Conservation (phyloP, 1,140 invertebrate genomes). For the Galleria mellonella region DNA sequence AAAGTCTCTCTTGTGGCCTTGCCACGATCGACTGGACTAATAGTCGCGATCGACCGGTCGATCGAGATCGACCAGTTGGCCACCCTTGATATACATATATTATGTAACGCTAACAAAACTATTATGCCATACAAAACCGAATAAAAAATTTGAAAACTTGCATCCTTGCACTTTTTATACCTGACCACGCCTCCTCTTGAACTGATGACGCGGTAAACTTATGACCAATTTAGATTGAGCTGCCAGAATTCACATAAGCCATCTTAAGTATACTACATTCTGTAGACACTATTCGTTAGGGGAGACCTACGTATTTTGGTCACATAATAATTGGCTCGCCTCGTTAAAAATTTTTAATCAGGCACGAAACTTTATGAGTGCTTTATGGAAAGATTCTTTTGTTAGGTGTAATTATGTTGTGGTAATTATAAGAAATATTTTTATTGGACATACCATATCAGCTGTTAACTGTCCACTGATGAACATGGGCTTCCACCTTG, state of each 20-base stretch:
- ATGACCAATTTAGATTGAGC: slow-evolving; percentile 23
- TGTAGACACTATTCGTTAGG: not conserved
- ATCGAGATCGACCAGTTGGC: too few relatives aligned
- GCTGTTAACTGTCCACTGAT: too few relatives aligned
- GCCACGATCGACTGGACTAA: too few relatives aligned
- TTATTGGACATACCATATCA: too few relatives aligned
- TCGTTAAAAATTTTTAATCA: slow-evolving; percentile 32
- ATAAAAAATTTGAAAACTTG: slow-evolving; percentile 27
- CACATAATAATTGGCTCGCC: slow-evolving; percentile 18
- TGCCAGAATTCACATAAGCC: not conserved
- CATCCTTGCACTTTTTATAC: slow-evolving; percentile 37
- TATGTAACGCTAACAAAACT: not conserved
- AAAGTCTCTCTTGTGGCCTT: too few relatives aligned
- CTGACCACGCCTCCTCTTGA: slow-evolving; percentile 40
- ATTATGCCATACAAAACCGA: too few relatives aligned
- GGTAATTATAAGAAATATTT: slow-evolving; percentile 10
- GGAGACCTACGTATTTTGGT: not conserved
- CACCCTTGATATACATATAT: too few relatives aligned
- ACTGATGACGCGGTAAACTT: slow-evolving; percentile 27
- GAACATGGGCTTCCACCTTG: too few relatives aligned
- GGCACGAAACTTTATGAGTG: slow-evolving; percentile 23
- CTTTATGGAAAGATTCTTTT: slow-evolving; percentile 23
- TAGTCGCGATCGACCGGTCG: too few relatives aligned
- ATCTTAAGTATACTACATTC: not conserved
- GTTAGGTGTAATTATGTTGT: slow-evolving; percentile 15